phyloP scores from a whole-genome alignment of 2,888 invertebrate species.

The Andrena dorsata region DNA sequence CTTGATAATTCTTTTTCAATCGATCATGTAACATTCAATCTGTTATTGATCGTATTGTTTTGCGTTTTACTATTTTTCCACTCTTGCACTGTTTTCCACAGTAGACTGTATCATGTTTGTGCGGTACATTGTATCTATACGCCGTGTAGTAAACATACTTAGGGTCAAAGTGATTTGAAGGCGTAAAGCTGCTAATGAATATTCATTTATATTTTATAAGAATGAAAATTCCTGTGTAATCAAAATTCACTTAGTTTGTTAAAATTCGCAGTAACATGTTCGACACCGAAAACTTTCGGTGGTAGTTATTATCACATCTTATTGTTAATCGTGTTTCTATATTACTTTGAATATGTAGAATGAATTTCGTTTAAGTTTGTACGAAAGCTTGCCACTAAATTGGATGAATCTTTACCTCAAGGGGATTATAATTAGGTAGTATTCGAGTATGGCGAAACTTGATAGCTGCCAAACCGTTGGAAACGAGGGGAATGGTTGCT shows the following conservation, averaged over 20 bases:
- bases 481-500: background rate
- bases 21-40: background rate
- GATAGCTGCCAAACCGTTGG: background rate
- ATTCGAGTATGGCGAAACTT: background rate
- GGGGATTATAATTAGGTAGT: background rate
- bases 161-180: too few species aligned
- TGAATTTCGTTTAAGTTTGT: background rate
- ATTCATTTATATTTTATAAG: too few species aligned
- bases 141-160: too few species aligned
- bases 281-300: background rate
- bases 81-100: too few species aligned
- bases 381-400: background rate
- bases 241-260: background rate
- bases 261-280: background rate
- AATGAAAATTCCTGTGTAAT: too few species aligned
- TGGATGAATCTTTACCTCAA: background rate
- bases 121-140: too few species aligned
- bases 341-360: background rate
- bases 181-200: too few species aligned
- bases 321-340: background rate
- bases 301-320: background rate
- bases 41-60: too few species aligned
- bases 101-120: too few species aligned
- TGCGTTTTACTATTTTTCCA: too few species aligned
- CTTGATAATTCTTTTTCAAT: background rate